phyloP scores from a whole-genome alignment of 2,113 vertebrate species.

The Phalacrocorax pelagicus region DNA sequence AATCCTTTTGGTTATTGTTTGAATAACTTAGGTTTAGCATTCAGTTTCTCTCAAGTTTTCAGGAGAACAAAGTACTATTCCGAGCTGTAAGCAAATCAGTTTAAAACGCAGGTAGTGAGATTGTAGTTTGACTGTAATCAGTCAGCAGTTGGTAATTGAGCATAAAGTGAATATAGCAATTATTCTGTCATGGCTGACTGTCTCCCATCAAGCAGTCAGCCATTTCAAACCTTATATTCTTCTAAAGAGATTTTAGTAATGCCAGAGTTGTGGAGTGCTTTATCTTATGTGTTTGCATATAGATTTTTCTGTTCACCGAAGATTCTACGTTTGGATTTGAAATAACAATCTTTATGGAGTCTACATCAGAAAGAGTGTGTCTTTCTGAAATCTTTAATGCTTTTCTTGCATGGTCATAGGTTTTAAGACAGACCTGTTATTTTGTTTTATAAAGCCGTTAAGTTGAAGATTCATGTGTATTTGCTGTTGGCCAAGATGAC shows the following conservation, averaged over 20 bases:
- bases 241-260: constrained; percentile 53
- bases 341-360: constrained; percentile 18
- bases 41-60: constrained; percentile 7
- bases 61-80: constrained; percentile 37
- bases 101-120: constrained; percentile 33
- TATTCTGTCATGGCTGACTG: constrained; percentile 15
- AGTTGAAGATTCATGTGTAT: not conserved
- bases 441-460: constrained; percentile 45
- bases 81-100: constrained; percentile 48
- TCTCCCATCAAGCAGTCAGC: constrained; percentile 46
- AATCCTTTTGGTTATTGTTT: constrained; percentile 38
- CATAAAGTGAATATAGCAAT: constrained; percentile 31
- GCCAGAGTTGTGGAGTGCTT: constrained; percentile 67
- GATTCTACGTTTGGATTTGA: constrained; percentile 54
- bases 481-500: constrained; percentile 50
- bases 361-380: constrained; percentile 9
- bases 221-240: constrained; percentile 55
- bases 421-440: constrained; percentile 47
- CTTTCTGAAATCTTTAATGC: constrained; percentile 27
- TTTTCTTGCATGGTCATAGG: constrained; percentile 47
- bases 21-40: constrained; percentile 33
- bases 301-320: constrained; percentile 52
- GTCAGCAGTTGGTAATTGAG: constrained; percentile 58
- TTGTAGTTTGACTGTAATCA: constrained; percentile 31
- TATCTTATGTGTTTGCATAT: constrained; percentile 26